Evolutionary conservation across 1,140 invertebrate species (phyloP).

Genomic region (Choristoneura fumiferana): DNA sequence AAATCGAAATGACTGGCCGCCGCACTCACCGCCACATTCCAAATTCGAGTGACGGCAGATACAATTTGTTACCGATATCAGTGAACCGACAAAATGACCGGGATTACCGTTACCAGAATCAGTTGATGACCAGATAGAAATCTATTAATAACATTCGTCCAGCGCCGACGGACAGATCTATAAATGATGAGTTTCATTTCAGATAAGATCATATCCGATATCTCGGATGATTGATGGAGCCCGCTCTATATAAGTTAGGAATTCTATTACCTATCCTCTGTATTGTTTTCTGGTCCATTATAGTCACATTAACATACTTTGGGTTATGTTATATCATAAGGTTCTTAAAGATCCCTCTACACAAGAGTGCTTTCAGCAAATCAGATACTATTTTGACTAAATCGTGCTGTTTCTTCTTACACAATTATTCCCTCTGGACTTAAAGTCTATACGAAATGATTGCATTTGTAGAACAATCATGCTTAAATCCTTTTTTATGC

Average conservation of each 20-base stretch:
- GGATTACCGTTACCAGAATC: constrained; percentile 66
- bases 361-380: too few relatives aligned
- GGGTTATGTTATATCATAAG: too few relatives aligned
- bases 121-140: constrained; percentile 72
- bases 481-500: too few relatives aligned
- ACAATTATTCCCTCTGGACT: too few relatives aligned
- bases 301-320: constrained; percentile 60
- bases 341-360: too few relatives aligned
- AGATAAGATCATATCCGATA: constrained; percentile 72
- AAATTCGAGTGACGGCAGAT: constrained; percentile 34
- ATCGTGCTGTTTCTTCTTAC: too few relatives aligned
- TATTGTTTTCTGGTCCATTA: constrained; percentile 67
- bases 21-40: constrained; percentile 12
- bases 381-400: too few relatives aligned
- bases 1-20: constrained; percentile 1
- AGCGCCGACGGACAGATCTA: constrained; percentile 66
- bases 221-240: constrained; percentile 67
- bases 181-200: constrained; percentile 77
- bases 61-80: constrained; percentile 69
- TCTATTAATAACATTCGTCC: constrained; percentile 74
- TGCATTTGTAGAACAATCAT: too few relatives aligned
- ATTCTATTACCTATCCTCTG: constrained; percentile 62
- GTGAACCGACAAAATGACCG: constrained; percentile 55
- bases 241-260: constrained; percentile 61
- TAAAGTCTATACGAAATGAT: too few relatives aligned